A percentile compares a stretch with the other conserved stretches of the same genome.
These are phyloP conservation scores for Neelides sp. DNA, from an alignment of 1,140 invertebrate genomes.

Conservation along the genomic window DNA sequence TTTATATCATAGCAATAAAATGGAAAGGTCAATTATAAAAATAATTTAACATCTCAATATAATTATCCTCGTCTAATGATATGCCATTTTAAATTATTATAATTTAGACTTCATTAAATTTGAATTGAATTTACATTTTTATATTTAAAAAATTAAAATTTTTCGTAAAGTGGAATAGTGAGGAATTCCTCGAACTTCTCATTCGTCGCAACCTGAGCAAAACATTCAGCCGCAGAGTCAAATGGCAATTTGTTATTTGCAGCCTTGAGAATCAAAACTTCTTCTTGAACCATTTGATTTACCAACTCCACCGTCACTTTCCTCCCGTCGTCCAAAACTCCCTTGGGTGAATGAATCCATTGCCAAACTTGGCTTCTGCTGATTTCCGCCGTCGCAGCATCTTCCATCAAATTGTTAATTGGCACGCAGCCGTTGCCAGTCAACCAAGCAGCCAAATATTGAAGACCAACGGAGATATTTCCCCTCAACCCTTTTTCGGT, in stretches of 20 bases:
- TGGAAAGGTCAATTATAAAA: no score
- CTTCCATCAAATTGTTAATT: slow-evolving; percentile 47
- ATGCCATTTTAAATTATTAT: no score
- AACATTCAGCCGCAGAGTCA: slow-evolving; percentile 41
- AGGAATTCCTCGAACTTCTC: slow-evolving; percentile 44
- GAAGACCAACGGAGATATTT: slow-evolving; percentile 49
- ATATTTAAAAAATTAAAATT: slow-evolving; percentile 1
- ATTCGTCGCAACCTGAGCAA: slow-evolving; percentile 41
- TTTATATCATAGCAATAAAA: no score
- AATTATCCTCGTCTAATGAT: no score
- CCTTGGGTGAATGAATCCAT: slow-evolving; percentile 42
- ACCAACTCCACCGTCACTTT: slow-evolving; percentile 40
- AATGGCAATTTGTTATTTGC: slow-evolving; percentile 37
- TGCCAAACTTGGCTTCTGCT: slow-evolving; percentile 59
- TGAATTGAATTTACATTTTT: not conserved
- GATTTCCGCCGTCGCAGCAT: slow-evolving; percentile 61
- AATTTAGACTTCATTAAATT: no score
- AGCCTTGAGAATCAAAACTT: slow-evolving; percentile 35
- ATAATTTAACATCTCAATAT: no score
- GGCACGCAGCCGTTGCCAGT: slow-evolving; percentile 45
- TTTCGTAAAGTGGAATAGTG: slow-evolving; percentile 33
- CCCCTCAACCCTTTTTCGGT: slow-evolving; percentile 42
- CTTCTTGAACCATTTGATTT: slow-evolving; percentile 32
- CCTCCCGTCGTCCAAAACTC: slow-evolving; percentile 38
- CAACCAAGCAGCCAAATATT: slow-evolving; percentile 56